Percentiles rank a stretch among this genome's conserved stretches.
Evolutionary conservation across 2,888 invertebrate species (phyloP).

Genomic region (Aleiodes leptofemur): DNA sequence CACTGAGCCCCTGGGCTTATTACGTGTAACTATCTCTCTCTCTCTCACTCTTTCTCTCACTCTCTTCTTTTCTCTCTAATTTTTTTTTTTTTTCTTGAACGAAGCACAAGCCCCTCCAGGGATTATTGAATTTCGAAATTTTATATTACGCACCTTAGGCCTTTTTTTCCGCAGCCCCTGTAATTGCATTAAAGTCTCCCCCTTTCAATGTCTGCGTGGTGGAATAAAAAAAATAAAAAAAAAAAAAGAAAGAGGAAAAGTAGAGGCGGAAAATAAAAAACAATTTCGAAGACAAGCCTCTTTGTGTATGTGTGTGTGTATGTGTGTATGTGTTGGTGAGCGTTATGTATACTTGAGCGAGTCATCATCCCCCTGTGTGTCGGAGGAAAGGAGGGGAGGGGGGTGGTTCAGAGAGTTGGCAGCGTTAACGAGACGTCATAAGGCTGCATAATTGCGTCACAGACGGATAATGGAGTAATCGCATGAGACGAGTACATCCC

Average conservation of each 20-base stretch:
- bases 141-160: conserved; percentile 51
- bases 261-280: conserved; percentile 37
- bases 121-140: conserved; percentile 64
- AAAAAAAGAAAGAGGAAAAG: conserved; percentile 31
- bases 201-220: conserved; percentile 29
- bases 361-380: conserved; percentile 16
- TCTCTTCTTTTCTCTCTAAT: no score
- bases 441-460: conserved; percentile 66
- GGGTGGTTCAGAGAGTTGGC: conserved; percentile 19
- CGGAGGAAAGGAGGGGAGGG: conserved; percentile 1
- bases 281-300: conserved; percentile 15
- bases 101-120: conserved; percentile 47
- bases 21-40: conserved; percentile 54
- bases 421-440: conserved; percentile 65
- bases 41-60: not conserved
- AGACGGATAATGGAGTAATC: conserved; percentile 65
- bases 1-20: conserved; percentile 61
- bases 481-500: conserved; percentile 49
- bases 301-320: not conserved
- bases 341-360: conserved; percentile 32
- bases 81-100: not conserved
- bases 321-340: not conserved
- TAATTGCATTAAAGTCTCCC: conserved; percentile 48
- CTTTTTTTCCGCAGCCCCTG: conserved; percentile 39
- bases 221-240: conserved; percentile 21